Conservation (phyloP, 2,797 vertebrate genomes). For the Tokudaia tokunoshimensis region DNA sequence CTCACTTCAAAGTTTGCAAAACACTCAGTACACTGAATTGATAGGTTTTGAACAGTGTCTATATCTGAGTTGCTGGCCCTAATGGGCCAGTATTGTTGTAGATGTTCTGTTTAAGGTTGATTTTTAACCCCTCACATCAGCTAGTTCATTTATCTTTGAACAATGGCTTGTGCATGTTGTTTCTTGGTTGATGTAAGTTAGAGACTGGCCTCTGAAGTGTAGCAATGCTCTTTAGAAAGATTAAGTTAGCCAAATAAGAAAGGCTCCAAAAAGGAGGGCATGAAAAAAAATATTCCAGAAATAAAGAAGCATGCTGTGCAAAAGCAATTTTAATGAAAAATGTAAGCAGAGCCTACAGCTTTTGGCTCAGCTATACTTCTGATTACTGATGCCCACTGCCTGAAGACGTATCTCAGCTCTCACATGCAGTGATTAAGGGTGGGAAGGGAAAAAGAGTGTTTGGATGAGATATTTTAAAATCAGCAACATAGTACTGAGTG, state of each 20-base stretch:
- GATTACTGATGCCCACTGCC: background rate
- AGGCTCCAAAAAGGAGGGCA: background rate
- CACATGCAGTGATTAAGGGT: slow-evolving; percentile 34
- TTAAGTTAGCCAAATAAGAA: slow-evolving; percentile 38
- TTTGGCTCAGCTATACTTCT: slow-evolving; percentile 13
- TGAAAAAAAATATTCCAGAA: slow-evolving; percentile 45
- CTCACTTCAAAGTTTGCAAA: slow-evolving; percentile 19
- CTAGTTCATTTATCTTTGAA: background rate
- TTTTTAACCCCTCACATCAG: background rate
- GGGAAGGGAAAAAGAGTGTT: slow-evolving; percentile 18
- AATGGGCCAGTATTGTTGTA: background rate
- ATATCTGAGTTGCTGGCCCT: background rate
- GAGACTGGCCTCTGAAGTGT: background rate
- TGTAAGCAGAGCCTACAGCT: slow-evolving; percentile 27
- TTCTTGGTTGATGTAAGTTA: background rate
- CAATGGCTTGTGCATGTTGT: slow-evolving; percentile 30
- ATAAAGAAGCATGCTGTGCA: slow-evolving; percentile 60
- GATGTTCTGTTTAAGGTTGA: background rate
- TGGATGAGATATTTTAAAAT: slow-evolving; percentile 65
- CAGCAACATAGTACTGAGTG: background rate
- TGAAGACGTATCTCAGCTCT: slow-evolving; percentile 21
- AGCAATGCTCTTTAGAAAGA: slow-evolving; percentile 21
- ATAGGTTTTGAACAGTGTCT: slow-evolving; percentile 6
- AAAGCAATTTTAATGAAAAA: slow-evolving; percentile 70
- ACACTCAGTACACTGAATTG: background rate